Base-by-base conservation (phyloP, 2,797 vertebrate genomes). In the Squalus acanthias region DNA sequence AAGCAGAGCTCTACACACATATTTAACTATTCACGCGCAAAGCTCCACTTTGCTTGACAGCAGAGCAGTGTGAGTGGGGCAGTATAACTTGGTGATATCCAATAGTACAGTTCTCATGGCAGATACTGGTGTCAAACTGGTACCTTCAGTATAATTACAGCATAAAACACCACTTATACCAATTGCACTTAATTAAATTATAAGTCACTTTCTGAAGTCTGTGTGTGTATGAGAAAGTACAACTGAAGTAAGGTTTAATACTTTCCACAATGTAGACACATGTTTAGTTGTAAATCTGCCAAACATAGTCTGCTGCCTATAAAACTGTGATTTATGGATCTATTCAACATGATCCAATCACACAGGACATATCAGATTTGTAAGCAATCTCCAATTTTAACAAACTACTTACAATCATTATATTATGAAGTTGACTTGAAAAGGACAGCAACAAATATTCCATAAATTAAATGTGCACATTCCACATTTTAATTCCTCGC, bases 281-380 rank as follows among this genome's bases (percentile, higher is more conserved):
- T 94, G 65, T 69, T 94, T 67, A 20, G 65, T 69, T 94, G 39
- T 94, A 94, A 94, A 94, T 94, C 92, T 94, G 92, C 92, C 92
- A 94, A 20, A 65, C 33, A 7, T 46, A 69, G n/a, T 69, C 82
- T 89, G 29, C 53, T 60, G 87, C 53, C 53, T 57, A 33, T 89
- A 89, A 89, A 89, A 89, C 87, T 60, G 24, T 57, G 57, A 89
- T 89, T 89, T 89, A 33, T 89, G 26, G 29, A 60, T 89, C 87
- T 60, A 60, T 89, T 89, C 10, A 60, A 89, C 53, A 33, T 89
- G 87, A 89, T 89, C 53, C 87, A 33, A 89, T 89, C 53, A 60
- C 26, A 89, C 24, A 60, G 26, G 29, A 57, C 26, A 89, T 29
- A 85, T 22, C 24, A 60, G 87, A 89, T 89, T 89, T 89, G 26